These are phyloP conservation scores for Zosterops lateralis DNA, from an alignment of 2,113 vertebrate genomes.

Conservation along the genomic window DNA sequence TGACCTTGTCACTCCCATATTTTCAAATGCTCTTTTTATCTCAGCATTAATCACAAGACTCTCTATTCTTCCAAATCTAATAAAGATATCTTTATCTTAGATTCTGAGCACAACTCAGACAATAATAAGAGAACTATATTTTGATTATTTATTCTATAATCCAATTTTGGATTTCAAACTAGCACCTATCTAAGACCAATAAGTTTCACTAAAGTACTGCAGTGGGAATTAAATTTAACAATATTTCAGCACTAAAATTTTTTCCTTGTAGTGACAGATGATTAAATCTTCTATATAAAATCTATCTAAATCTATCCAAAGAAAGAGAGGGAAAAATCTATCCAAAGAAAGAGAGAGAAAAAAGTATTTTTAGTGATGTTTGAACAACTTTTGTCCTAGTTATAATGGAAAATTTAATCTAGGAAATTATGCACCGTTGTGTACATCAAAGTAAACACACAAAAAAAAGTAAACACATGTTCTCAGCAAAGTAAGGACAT, in stretches of 20 bases:
- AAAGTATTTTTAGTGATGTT: neutral
- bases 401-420: neutral
- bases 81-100: neutral
- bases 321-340: neutral
- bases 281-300: neutral
- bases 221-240: neutral
- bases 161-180: neutral
- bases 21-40: neutral
- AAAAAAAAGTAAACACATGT: neutral
- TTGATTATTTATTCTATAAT: constrained; percentile 7
- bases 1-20: neutral
- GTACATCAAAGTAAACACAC: neutral
- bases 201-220: neutral
- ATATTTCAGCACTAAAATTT: neutral
- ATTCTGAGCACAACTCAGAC: neutral
- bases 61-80: neutral
- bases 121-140: neutral
- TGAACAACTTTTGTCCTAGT: neutral
- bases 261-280: neutral
- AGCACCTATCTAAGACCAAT: neutral
- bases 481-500: neutral
- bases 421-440: neutral
- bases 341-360: neutral
- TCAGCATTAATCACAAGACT: neutral
- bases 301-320: neutral